Evolutionary conservation across 1,140 invertebrate species (phyloP), one percentile per base, ranked within the genome.

Genomic region (Aradophagus sp.): DNA sequence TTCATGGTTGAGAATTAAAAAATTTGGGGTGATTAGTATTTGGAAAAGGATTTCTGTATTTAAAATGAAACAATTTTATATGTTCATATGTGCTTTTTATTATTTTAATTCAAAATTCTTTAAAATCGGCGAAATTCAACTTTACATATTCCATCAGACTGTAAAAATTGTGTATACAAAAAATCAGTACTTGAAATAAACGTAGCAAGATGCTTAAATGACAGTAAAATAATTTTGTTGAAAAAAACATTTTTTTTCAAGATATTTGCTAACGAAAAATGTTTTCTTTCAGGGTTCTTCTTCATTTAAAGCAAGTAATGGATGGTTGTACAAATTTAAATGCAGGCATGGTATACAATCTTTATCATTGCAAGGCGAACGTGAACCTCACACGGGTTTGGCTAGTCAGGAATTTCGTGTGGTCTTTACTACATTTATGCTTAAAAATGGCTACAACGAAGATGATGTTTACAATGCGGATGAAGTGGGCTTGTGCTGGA

Each of bases 391-490:
- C 20, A 55, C 48, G 10, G 50, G 50, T 23, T 12, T 55, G 8
- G 50, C 50, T 6, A 55, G 61, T 55, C 48, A 65, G 27, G 50
- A 65, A 35, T 65, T 65, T 41, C 41, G 41, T 1, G 61, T 34
- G 6, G 42, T 55, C 2, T 65, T 65, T 19, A 41, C 48, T n/a
- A 48, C 41, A 0, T 65, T 66, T 12, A 48, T 66, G 42, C 31
- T 34, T 0, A 58, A 58, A 32, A 58, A 58, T 42, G 63, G 45
- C 0, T 58, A 58, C 20, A 20, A 29, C 8, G 44, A 52, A 32
- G 63, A 58, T 12, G 45, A 67, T 10, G 52, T 67, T 27, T 67
- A 67, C n/a, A 67, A 67, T 5, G 63, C 63, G 0, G 63, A 67
- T 3, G 62, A 66, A 35, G 14, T 50, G 0, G 63, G 63, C 2